Conservation (phyloP, 2,113 vertebrate species). For the Vidua macroura region DNA sequence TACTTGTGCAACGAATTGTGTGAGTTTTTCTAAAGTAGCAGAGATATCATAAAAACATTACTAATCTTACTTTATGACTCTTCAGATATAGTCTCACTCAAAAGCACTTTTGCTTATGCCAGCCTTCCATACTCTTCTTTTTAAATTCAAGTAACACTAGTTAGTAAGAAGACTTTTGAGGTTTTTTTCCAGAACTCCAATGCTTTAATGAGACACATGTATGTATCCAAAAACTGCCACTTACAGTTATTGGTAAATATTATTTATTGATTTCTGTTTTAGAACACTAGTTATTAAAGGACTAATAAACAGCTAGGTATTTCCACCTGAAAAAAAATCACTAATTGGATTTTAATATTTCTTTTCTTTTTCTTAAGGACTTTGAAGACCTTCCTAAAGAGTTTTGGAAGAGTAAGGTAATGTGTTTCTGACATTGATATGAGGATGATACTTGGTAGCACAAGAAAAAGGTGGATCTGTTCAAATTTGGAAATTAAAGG, state of each 20-base stretch:
- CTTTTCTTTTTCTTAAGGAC: background rate
- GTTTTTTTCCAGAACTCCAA: slow-evolving; percentile 23
- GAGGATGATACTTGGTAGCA: background rate
- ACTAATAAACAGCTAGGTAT: background rate
- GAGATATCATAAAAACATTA: background rate
- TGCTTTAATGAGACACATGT: background rate
- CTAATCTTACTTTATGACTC: background rate
- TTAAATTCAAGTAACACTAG: background rate
- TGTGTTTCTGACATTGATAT: background rate
- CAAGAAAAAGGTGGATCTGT: background rate
- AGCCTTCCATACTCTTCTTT: background rate
- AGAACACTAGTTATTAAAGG: background rate
- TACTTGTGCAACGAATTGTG: slow-evolving; percentile 3
- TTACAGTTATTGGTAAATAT: background rate
- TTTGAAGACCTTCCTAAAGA: background rate
- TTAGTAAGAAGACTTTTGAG: background rate
- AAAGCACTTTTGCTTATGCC: background rate
- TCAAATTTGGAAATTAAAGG: background rate
- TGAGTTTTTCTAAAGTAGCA: slow-evolving; percentile 46
- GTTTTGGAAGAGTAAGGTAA: background rate
- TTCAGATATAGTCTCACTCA: background rate
- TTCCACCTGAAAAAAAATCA: background rate
- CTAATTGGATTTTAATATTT: background rate
- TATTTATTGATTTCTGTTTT: background rate
- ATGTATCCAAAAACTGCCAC: background rate